Evolutionary conservation across 1,140 invertebrate species (phyloP), one percentile per base, ranked within the genome.

Genomic region (Drosophila rufa): DNA sequence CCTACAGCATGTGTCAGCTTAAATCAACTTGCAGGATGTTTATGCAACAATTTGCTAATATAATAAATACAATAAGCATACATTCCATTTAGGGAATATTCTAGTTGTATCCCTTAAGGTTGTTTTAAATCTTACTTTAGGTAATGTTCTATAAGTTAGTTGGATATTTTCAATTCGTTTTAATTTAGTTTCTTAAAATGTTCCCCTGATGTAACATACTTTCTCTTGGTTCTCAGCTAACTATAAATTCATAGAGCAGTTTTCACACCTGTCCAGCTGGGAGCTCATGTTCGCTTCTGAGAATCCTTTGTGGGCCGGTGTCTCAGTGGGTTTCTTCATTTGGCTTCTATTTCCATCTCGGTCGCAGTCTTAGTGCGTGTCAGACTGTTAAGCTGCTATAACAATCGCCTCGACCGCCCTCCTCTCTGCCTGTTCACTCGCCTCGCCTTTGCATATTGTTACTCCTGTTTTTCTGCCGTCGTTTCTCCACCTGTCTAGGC

Each of bases 381-480:
- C 79, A 68, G 64, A 60, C 64, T 69, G 75, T 78, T 77, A 78
- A 77, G 75, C 74, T 78, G 64, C 64, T 12, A 56, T 76, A 77
- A 77, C 75, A 75, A 65, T 68, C 79, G 79, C 53, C 53, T 4
- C 14, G 33, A 2, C 33, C 30, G 30, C 33, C 33, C 33, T 0
- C 50, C 69, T 36, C 38, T 36, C 46, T 19, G 14, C 42, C 38
- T 33, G 36, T 53, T 25, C 38, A 17, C n/a, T 46, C 46, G 47
- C 40, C 64, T 46, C 19, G 33, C 45, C 68, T 42, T 17, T 48
- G 38, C 55, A 59, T 73, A 73, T 73, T 73, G 67, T 71, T 71
- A 43, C 67, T 71, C 46, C 57, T 75, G 55, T 67, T 40, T 67
- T 30, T 33, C 55, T 57, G 9, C 19, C n/a, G 45, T 22, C 51